Conservation (phyloP, 2,888 invertebrate genomes). For the Carcina quercana region DNA sequence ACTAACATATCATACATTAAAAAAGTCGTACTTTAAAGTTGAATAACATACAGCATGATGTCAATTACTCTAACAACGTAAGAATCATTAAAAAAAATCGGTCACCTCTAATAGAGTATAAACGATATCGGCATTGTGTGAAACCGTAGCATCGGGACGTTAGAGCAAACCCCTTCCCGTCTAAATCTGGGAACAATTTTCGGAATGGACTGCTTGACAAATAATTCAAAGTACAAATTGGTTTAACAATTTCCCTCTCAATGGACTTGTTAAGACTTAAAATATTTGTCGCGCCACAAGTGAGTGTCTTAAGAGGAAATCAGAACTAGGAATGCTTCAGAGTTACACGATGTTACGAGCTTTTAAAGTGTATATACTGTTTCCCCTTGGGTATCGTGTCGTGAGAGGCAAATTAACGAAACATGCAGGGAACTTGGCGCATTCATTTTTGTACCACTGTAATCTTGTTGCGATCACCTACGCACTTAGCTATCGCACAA, state of each 20-base stretch:
- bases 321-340: not conserved
- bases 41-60: no score
- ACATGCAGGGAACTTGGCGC: no score
- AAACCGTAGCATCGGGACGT: constrained; percentile 38
- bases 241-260: constrained; percentile 49
- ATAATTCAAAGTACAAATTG: constrained; percentile 64
- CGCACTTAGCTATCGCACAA: no score
- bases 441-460: no score
- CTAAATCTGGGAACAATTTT: constrained; percentile 68
- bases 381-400: no score
- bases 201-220: constrained; percentile 61
- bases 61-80: no score
- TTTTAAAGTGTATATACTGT: no score
- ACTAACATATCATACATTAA: no score
- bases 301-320: constrained; percentile 12
- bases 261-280: constrained; percentile 41
- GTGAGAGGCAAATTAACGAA: no score
- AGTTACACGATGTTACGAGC: not conserved
- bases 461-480: no score
- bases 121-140: constrained; percentile 37
- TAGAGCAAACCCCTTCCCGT: constrained; percentile 49
- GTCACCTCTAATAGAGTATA: constrained; percentile 35
- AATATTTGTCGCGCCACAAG: constrained; percentile 29
- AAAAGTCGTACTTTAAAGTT: no score
- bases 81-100: no score